Percentiles rank a stretch among this genome's conserved stretches.
These are phyloP conservation scores for Halictus ligatus DNA, from an alignment of 2,888 invertebrate species.

Conservation along the genomic window DNA sequence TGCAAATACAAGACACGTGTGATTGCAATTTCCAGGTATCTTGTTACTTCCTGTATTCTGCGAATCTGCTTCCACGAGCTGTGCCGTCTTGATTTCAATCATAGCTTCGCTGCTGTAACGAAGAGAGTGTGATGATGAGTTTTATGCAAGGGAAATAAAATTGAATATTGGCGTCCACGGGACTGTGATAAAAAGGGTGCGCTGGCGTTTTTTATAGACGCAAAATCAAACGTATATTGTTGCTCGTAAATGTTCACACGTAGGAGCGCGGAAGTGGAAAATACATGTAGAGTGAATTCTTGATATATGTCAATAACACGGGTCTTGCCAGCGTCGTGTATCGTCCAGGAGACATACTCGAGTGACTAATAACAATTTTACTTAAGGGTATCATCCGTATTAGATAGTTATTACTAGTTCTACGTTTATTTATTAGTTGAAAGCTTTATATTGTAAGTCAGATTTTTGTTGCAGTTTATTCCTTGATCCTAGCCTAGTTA, in stretches of 20 bases:
- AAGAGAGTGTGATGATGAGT: background rate
- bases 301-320: too few relatives aligned
- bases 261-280: background rate
- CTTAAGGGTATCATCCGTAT: too few relatives aligned
- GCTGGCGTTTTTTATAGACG: background rate
- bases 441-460: too few relatives aligned
- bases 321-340: too few relatives aligned
- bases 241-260: background rate
- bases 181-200: background rate
- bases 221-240: background rate
- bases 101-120: background rate
- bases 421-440: too few relatives aligned
- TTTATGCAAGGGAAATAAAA: background rate
- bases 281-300: background rate
- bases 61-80: constrained; percentile 1
- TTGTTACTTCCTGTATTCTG: background rate
- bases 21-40: constrained; percentile 25
- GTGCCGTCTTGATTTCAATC: background rate
- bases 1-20: constrained; percentile 1
- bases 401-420: too few relatives aligned
- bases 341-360: too few relatives aligned
- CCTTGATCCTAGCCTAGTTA: too few relatives aligned
- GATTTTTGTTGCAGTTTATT: too few relatives aligned
- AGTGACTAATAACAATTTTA: too few relatives aligned
- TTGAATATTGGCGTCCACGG: background rate